Base-by-base conservation (phyloP, 2,797 vertebrate genomes). In the Galaxias olidus region DNA sequence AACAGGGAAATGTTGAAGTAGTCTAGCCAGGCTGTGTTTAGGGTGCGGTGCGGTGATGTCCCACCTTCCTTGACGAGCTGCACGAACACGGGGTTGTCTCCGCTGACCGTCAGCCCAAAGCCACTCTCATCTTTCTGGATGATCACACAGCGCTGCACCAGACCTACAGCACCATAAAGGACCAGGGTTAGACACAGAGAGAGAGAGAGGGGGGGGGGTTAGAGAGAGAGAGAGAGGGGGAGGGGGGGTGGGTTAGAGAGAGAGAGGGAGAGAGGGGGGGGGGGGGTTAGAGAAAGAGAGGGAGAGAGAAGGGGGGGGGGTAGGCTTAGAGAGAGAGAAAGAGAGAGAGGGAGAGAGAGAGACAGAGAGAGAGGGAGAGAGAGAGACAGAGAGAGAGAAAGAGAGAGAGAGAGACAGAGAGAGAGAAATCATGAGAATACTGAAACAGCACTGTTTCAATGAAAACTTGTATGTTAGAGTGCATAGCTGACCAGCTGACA, bases 31-130 rank as follows among this genome's bases (percentile, higher is more conserved):
- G 30, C 30, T 20, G 8, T 53, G 19, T 53, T 7, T 12, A 11
- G 11, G 10, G 4, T 20, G 47, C 13, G 6, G 51, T n/a, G 19
- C 11, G 30, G 12, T 10, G 62, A n/a, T 15, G 6, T 10, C 88
- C 93, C 89, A 97, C 98, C 97, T 95, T 99, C 96, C 91, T 96
- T 98, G 87, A 99, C 97, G 5, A 97, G 97, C 89, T 99, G 98
- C 86, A 99, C 97, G 86, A 99, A 99, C 82, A 99, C 98, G 46
- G 98, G 98, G 88, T 99, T 99, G 91, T 99, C 98, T 74, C 98
- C 97, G 57, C 98, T 99, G 91, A 99, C 96, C 1, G 98, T 99
- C 90, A 99, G 92, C 84, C 97, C 98, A 79, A 98, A 99, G 84
- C 98, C 98, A 87, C 98, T 97, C 84, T 98, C 95, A 92, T 99